phyloP scores from a whole-genome alignment of 1,140 invertebrate genomes.

The Pectinophora gossypiella region DNA sequence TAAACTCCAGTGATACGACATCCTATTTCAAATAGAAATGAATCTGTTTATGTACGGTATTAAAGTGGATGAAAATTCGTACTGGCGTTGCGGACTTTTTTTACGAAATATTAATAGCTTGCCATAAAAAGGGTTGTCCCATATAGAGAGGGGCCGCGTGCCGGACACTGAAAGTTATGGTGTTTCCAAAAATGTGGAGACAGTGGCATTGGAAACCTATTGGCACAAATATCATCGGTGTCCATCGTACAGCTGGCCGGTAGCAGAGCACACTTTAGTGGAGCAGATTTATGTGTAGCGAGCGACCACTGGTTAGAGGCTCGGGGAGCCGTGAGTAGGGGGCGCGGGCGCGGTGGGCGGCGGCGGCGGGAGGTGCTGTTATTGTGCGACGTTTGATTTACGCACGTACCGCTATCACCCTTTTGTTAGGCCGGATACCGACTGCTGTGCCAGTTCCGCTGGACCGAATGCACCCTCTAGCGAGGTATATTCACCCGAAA shows the following conservation, averaged over 20 bases:
- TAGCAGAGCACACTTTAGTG: slow-evolving; percentile 49
- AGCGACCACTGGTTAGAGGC: slow-evolving; percentile 35
- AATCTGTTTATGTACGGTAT: slow-evolving; percentile 12
- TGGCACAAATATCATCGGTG: slow-evolving; percentile 46
- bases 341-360: slow-evolving; percentile 33
- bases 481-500: slow-evolving; percentile 22
- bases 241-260: slow-evolving; percentile 39
- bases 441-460: slow-evolving; percentile 48
- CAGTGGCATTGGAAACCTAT: slow-evolving; percentile 42
- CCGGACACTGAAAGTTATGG: too few species aligned
- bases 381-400: slow-evolving; percentile 72
- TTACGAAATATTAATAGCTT: slow-evolving; percentile 18
- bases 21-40: slow-evolving; percentile 15
- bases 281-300: slow-evolving; percentile 61
- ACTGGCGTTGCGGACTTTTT: slow-evolving; percentile 6
- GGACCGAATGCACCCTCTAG: slow-evolving; percentile 35
- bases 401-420: slow-evolving; percentile 68
- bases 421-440: slow-evolving; percentile 64
- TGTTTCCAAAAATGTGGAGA: slow-evolving; percentile 26
- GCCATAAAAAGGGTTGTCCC: slow-evolving; percentile 23
- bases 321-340: slow-evolving; percentile 32
- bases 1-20: slow-evolving; percentile 8
- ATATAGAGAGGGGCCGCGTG: slow-evolving; percentile 21
- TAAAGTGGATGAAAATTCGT: slow-evolving; percentile 10
- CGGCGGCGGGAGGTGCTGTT: slow-evolving; percentile 53